These are phyloP conservation scores for Perognathus longimembris DNA, from an alignment of 2,113 vertebrate species.

Conservation along the genomic window DNA sequence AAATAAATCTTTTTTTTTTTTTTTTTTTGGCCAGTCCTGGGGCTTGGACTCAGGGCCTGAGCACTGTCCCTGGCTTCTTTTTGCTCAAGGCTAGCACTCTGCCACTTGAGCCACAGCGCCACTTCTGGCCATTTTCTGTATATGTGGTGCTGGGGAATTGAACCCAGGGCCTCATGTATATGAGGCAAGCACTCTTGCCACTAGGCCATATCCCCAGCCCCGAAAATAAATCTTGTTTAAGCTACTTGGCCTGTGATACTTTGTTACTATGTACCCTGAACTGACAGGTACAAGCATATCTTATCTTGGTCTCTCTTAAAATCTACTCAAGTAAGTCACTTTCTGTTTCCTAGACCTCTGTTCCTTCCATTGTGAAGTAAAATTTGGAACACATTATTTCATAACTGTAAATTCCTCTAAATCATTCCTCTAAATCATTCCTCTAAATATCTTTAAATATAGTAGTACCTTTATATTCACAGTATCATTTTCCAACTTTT, in stretches of 20 bases:
- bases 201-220: too few species aligned
- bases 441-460: not conserved
- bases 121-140: too few species aligned
- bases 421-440: not conserved
- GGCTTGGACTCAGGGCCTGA: too few species aligned
- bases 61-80: too few species aligned
- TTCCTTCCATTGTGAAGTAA: not conserved
- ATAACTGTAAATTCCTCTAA: slow-evolving; percentile 12
- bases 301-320: not conserved
- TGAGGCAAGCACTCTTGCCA: too few species aligned
- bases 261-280: not conserved
- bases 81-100: too few species aligned
- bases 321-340: not conserved
- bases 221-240: not conserved
- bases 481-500: not conserved
- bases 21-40: too few species aligned
- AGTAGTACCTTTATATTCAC: not conserved
- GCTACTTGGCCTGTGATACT: not conserved
- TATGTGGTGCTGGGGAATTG: too few species aligned
- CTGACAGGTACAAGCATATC: not conserved
- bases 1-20: not conserved
- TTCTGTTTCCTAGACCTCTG: not conserved
- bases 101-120: too few species aligned
- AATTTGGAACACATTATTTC: slow-evolving; percentile 3
- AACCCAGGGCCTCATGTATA: too few species aligned